phyloP scores from a whole-genome alignment of 2,113 vertebrate genomes.

The Centropristis striata region DNA sequence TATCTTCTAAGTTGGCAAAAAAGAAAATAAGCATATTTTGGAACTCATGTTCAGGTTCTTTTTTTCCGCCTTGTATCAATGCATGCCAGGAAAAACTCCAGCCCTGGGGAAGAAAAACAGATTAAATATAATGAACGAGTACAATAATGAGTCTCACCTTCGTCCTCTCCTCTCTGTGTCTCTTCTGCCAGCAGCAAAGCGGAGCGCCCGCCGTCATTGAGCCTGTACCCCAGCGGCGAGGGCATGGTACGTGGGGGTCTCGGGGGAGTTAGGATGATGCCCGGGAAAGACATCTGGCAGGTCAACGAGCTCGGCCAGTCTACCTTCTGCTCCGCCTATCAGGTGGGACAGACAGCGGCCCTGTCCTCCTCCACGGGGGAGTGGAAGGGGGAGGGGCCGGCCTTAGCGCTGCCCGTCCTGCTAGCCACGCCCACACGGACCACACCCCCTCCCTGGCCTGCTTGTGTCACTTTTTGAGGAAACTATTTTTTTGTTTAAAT shows the following conservation, averaged over 20 bases:
- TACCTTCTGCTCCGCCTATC: slow-evolving; percentile 93
- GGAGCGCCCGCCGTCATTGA: slow-evolving; percentile 96
- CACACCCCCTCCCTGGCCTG: slow-evolving; percentile 59
- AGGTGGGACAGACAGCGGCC: slow-evolving; percentile 90
- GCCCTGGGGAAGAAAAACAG: neutral
- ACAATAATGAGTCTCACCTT: neutral
- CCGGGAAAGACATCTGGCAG: slow-evolving; percentile 95
- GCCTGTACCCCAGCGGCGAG: slow-evolving; percentile 93
- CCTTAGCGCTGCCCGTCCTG: slow-evolving; percentile 43
- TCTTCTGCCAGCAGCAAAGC: slow-evolving; percentile 89
- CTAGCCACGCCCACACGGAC: slow-evolving; percentile 57
- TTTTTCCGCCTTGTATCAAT: slow-evolving; percentile 9
- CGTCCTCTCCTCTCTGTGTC: slow-evolving; percentile 43
- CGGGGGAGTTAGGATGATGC: slow-evolving; percentile 92
- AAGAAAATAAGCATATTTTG: neutral
- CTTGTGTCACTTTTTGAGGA: slow-evolving; percentile 69
- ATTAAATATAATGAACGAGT: neutral
- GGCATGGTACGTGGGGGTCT: slow-evolving; percentile 97
- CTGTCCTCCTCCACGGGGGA: slow-evolving; percentile 43
- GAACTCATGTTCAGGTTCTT: neutral
- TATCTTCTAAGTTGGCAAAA: neutral
- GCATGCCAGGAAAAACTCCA: slow-evolving; percentile 12
- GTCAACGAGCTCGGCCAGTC: slow-evolving; percentile 94
- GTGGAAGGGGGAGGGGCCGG: slow-evolving; percentile 60
- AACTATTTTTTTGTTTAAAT: neutral